phyloP scores from a whole-genome alignment of 1,140 invertebrate genomes.

The Drosophila ercepeae region DNA sequence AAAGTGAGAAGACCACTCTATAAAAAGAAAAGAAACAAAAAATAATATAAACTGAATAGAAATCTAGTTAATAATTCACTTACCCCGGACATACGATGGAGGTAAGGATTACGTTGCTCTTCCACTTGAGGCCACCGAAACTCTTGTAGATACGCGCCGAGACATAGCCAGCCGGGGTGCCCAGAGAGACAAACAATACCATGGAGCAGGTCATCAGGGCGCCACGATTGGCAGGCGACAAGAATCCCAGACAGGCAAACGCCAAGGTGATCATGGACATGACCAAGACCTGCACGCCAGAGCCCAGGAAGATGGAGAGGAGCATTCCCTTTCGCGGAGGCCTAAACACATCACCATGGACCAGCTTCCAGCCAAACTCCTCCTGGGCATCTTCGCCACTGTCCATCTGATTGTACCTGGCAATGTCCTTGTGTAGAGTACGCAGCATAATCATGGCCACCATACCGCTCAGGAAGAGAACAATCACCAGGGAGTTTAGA shows the following conservation, averaged over 20 bases:
- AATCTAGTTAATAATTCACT: conserved; percentile 53
- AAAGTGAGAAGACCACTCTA: conserved; percentile 96
- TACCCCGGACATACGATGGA: conserved; percentile 98
- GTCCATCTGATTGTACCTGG: conserved; percentile 98
- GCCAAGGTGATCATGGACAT: conserved; percentile 92
- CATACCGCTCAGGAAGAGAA: conserved; percentile 97
- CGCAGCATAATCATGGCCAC: conserved; percentile 99
- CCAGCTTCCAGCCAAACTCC: conserved; percentile 99
- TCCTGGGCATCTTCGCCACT: conserved; percentile 98
- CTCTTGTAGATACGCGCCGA: conserved; percentile 99
- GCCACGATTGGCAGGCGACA: conserved; percentile 98
- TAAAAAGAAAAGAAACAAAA: conserved; percentile 61
- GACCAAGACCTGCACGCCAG: conserved; percentile 95
- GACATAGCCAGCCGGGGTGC: conserved; percentile 97
- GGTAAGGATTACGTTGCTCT: conserved; percentile 98
- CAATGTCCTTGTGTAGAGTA: conserved; percentile 99
- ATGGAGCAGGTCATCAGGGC: conserved; percentile 99
- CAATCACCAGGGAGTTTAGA: conserved; percentile 94
- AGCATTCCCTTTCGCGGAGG: conserved; percentile 99
- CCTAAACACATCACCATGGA: conserved; percentile 97
- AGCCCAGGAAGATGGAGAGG: conserved; percentile 96
- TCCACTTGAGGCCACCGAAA: conserved; percentile 99
- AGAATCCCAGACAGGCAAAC: conserved; percentile 98
- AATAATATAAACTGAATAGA: conserved; percentile 9
- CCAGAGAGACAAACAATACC: conserved; percentile 97